A percentile compares a stretch with the other conserved stretches of the same genome.
Evolutionary conservation across 2,888 invertebrate genomes (phyloP).

Genomic region (Strigamia maritima): DNA sequence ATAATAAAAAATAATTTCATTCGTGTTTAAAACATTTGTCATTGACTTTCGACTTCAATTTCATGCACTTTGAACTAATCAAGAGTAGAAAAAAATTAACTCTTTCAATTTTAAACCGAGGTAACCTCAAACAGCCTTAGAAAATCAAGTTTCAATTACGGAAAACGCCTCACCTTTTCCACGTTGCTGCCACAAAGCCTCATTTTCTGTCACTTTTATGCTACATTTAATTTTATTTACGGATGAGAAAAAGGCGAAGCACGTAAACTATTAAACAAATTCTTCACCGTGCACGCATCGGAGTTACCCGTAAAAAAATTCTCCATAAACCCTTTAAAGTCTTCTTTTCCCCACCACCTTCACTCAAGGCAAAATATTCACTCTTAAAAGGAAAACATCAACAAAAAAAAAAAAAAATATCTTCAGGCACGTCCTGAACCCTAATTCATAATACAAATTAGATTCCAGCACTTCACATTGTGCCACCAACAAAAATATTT

Average conservation of each 20-base stretch:
- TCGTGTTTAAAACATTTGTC: neutral
- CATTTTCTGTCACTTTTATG: slow-evolving; percentile 2
- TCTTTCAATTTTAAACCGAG: neutral
- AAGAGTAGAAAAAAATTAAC: neutral
- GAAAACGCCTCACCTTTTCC: neutral
- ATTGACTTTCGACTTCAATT: neutral
- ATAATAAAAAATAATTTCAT: neutral
- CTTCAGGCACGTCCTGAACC: neutral
- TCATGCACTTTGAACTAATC: neutral
- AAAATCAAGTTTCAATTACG: neutral
- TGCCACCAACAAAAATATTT: neutral
- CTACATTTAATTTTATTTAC: slow-evolving; percentile 10
- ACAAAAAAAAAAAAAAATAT: neutral
- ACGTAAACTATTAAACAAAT: slow-evolving; percentile 15
- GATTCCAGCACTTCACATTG: neutral
- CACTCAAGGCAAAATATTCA: slow-evolving; percentile 24
- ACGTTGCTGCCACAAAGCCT: slow-evolving; percentile 1
- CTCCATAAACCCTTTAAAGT: neutral
- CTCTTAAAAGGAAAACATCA: neutral
- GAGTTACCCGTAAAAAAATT: neutral
- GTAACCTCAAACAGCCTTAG: neutral
- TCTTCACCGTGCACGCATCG: neutral
- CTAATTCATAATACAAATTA: slow-evolving; percentile 29
- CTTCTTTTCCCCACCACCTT: neutral
- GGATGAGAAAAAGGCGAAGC: neutral